Evolutionary conservation across 2,888 invertebrate species (phyloP).

Genomic region (Phortica magna): DNA sequence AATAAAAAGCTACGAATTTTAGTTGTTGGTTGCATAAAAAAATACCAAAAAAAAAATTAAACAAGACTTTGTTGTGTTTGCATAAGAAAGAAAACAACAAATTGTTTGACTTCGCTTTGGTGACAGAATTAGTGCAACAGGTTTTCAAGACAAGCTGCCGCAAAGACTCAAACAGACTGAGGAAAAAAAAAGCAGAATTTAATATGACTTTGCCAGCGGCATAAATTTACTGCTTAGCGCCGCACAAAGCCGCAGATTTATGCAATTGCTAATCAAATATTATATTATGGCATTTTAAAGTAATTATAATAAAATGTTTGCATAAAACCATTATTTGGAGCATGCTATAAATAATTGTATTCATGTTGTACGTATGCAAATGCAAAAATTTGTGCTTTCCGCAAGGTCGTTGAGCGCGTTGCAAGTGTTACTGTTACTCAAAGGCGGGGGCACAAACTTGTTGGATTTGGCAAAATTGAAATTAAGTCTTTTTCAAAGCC

Average conservation of each 20-base stretch:
- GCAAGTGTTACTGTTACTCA: not conserved
- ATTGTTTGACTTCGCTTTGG: conserved; percentile 39
- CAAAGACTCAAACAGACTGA: not conserved
- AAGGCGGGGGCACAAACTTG: not conserved
- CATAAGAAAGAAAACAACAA: not conserved
- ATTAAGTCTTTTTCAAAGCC: not conserved
- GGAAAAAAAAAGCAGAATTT: too few relatives aligned
- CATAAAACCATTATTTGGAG: conserved; percentile 69
- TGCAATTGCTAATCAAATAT: conserved; percentile 64
- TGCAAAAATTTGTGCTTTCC: not conserved
- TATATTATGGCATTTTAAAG: conserved; percentile 57
- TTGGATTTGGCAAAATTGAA: not conserved
- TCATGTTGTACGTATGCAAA: conserved; percentile 67
- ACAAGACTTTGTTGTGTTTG: not conserved
- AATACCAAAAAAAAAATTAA: not conserved
- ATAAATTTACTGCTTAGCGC: conserved; percentile 21
- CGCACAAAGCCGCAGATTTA: conserved; percentile 49
- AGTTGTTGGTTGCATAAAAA: not conserved
- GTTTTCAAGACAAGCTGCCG: conserved; percentile 48
- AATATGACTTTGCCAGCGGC: not conserved
- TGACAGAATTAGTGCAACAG: conserved; percentile 69
- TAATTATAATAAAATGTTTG: conserved; percentile 57
- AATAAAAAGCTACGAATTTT: not conserved
- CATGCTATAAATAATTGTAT: conserved; percentile 68
- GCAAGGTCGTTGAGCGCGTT: conserved; percentile 1